Evolutionary conservation across 2,113 vertebrate species (phyloP), one percentile per base, ranked within the genome.

Genomic region (Ictalurus punctatus): DNA sequence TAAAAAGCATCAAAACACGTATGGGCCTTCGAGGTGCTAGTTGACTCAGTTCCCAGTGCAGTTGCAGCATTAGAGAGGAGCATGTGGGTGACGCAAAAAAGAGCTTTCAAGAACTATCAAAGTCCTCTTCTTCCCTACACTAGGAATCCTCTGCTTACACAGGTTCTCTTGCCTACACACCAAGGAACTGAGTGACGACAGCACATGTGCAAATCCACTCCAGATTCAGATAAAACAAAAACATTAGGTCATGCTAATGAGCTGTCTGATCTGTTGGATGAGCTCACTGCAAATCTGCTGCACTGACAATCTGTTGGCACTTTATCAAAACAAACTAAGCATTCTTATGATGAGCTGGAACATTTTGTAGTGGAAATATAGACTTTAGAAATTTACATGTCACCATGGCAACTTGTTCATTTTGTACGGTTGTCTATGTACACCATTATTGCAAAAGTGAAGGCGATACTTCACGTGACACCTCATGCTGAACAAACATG

Each of bases 21-120:
- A 48, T 78, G 73, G 30, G 48, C 76, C 59, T 59, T 6, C 34
- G 48, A 85, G 34, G 27, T 52, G 34, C 37, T 30, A 6, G 40
- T 91, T 93, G 91, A 90, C 88, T 27, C 21, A 9, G 73, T 76
- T 76, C 44, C 44, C 25, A 79, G 76, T 52, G 76, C 76, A 52
- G 25, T 54, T 79, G 52, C 86, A 92, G 86, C 83, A 90, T 83
- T 67, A 3, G 83, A 91, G 92, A 87, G 93, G 92, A 94, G 93
- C 84, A 63, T 85, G 86, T 78, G 92, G 89, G 89, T 92, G 92
- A 91, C 89, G 85, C 16, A 54, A 63, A 89, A 92, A 91, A 92
- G 91, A 93, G 90, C 87, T 91, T 90, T 89, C 90, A 78, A 81
- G 7, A 83, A 61, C 52, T 19, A 61, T 59, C 52, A 86, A 83